phyloP scores from a whole-genome alignment of 2,113 vertebrate species.

The Catagonus wagneri region DNA sequence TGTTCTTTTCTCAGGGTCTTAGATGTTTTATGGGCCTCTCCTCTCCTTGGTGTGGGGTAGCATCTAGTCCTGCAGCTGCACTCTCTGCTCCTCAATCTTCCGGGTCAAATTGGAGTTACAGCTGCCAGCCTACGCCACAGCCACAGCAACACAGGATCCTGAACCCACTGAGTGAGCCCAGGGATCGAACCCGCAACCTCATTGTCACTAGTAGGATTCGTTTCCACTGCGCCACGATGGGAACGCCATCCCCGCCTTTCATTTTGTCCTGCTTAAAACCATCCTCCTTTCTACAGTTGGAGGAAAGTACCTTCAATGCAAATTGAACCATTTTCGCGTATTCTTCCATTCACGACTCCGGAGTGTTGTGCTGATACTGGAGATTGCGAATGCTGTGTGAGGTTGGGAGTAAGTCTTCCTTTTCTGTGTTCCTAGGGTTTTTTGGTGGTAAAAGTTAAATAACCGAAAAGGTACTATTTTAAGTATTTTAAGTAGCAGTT shows the following conservation, averaged over 20 bases:
- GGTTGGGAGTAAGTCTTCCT: neutral
- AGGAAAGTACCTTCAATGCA: neutral
- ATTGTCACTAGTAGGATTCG: too few species aligned
- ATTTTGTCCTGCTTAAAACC: neutral
- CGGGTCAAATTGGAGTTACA: neutral
- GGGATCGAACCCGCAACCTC: too few species aligned
- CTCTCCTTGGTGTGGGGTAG: neutral
- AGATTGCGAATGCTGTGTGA: neutral
- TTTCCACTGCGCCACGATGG: too few species aligned
- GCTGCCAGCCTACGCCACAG: too few species aligned
- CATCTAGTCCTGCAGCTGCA: neutral
- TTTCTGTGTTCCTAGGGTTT: neutral
- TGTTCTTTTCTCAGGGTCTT: neutral
- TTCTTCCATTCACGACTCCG: neutral
- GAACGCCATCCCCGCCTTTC: neutral
- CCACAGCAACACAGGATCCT: too few species aligned
- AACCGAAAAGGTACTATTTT: neutral
- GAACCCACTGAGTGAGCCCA: too few species aligned
- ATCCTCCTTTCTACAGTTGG: neutral
- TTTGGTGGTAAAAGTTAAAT: neutral
- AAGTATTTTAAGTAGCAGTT: neutral
- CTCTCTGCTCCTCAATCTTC: neutral
- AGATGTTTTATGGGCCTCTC: neutral
- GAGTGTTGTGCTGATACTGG: neutral
- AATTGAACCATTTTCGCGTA: fast-evolving